These are phyloP conservation scores for Hemicordylus capensis DNA, from an alignment of 2,113 vertebrate species.

Conservation along the genomic window DNA sequence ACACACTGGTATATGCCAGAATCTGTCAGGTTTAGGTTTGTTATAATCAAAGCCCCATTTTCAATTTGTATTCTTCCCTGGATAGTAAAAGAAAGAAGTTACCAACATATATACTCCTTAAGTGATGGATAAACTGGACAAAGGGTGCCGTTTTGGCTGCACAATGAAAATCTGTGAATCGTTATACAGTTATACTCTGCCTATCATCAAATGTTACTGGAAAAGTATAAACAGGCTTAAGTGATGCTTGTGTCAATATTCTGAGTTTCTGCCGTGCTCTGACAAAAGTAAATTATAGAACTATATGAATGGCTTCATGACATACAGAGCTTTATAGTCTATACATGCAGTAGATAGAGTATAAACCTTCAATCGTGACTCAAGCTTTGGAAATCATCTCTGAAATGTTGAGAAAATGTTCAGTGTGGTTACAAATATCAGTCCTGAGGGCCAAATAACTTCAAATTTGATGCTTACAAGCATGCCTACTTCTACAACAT, in stretches of 20 bases:
- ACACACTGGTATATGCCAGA: conserved; percentile 96
- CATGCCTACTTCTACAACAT: neutral
- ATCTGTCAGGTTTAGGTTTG: conserved; percentile 88
- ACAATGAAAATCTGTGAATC: no score
- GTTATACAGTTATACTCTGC: neutral
- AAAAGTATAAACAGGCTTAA: conserved; percentile 12
- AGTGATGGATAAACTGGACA: conserved; percentile 19
- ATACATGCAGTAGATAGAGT: neutral
- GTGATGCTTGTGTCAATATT: neutral
- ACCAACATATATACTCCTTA: conserved; percentile 22
- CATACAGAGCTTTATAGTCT: neutral
- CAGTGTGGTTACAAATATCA: no score
- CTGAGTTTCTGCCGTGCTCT: neutral
- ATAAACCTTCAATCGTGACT: neutral
- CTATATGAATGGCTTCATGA: neutral
- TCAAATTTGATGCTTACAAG: conserved; percentile 12
- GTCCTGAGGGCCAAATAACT: neutral
- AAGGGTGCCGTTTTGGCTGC: neutral
- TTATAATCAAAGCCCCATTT: conserved; percentile 90
- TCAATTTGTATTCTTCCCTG: conserved; percentile 92
- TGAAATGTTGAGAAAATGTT: conserved; percentile 12
- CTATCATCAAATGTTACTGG: neutral
- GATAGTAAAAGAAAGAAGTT: conserved; percentile 73
- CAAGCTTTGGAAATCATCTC: conserved; percentile 15
- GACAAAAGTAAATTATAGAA: conserved; percentile 4